Conservation (phyloP, 2,797 vertebrate genomes). For the Euthynnus affinis region DNA sequence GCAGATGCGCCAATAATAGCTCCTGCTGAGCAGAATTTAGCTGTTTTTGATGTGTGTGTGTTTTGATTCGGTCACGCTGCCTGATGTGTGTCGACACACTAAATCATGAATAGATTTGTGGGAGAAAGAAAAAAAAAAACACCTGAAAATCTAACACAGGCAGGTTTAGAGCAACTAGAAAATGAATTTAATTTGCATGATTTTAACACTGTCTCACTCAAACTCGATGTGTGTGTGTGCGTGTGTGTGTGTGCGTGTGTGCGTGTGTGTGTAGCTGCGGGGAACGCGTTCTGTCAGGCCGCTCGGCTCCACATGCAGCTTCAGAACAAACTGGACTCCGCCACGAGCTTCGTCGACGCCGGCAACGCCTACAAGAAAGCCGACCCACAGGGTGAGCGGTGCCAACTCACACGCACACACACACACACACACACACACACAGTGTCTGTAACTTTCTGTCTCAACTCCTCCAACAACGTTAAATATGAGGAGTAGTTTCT, state of each 20-base stretch:
- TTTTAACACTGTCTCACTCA: neutral
- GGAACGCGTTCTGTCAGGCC: slow-evolving; percentile 96
- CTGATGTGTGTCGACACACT: neutral
- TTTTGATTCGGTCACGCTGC: slow-evolving; percentile 17
- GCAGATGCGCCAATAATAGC: slow-evolving; percentile 51
- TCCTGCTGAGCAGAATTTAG: slow-evolving; percentile 16
- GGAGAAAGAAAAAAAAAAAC: too few species aligned
- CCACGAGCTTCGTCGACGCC: slow-evolving; percentile 97
- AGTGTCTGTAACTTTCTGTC: too few species aligned
- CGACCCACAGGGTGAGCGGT: slow-evolving; percentile 93
- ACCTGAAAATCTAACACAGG: too few species aligned
- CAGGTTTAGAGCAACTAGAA: neutral
- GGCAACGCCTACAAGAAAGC: slow-evolving; percentile 99
- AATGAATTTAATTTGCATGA: neutral
- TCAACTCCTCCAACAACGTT: too few species aligned
- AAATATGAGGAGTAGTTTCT: too few species aligned
- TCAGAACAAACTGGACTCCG: slow-evolving; percentile 97
- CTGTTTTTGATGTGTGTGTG: slow-evolving; percentile 27
- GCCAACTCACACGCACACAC: neutral
- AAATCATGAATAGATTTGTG: neutral
- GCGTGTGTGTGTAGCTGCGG: slow-evolving; percentile 87
- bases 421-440: slow-evolving; percentile 10
- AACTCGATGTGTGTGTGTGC: slow-evolving; percentile 17
- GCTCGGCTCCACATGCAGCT: slow-evolving; percentile 98
- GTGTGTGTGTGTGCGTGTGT: slow-evolving; percentile 36